These are phyloP conservation scores for Idaea aversata DNA, from an alignment of 2,888 invertebrate genomes.

Conservation along the genomic window DNA sequence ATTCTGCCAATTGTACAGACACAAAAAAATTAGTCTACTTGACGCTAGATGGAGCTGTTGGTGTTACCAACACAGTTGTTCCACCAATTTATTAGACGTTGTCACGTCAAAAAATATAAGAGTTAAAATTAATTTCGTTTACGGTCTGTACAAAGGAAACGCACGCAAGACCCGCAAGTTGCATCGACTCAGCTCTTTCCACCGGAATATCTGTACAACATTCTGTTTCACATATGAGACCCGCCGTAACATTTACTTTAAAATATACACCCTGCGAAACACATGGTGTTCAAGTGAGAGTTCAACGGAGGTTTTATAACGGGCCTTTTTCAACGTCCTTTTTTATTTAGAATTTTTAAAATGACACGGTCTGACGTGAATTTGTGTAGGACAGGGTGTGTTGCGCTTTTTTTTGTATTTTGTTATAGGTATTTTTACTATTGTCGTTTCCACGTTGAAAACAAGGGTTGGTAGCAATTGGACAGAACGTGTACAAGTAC, in stretches of 20 bases:
- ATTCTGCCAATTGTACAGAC: too few species aligned
- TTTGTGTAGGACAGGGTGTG: neutral
- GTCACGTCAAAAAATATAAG: too few species aligned
- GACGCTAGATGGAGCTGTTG: too few species aligned
- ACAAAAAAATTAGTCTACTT: too few species aligned
- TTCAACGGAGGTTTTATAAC: neutral
- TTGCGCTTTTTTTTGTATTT: neutral
- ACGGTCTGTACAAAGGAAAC: constrained; percentile 7
- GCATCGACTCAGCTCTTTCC: constrained; percentile 12
- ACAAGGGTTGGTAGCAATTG: too few species aligned
- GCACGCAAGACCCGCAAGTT: neutral
- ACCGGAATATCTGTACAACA: constrained; percentile 7
- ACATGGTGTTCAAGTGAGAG: neutral
- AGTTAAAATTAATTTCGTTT: neutral
- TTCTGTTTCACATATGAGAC: constrained; percentile 18
- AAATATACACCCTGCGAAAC: constrained; percentile 9
- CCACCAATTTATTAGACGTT: too few species aligned
- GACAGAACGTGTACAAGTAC: too few species aligned
- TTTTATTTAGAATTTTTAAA: neutral
- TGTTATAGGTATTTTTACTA: neutral
- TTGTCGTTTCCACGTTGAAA: too few species aligned
- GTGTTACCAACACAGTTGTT: too few species aligned
- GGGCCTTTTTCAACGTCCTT: neutral
- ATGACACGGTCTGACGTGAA: too few species aligned
- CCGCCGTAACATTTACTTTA: constrained; percentile 12